Percentiles rank a stretch among this genome's conserved stretches.
These are phyloP conservation scores for Pyrochroa serraticornis DNA, from an alignment of 2,888 invertebrate genomes.

Conservation along the genomic window DNA sequence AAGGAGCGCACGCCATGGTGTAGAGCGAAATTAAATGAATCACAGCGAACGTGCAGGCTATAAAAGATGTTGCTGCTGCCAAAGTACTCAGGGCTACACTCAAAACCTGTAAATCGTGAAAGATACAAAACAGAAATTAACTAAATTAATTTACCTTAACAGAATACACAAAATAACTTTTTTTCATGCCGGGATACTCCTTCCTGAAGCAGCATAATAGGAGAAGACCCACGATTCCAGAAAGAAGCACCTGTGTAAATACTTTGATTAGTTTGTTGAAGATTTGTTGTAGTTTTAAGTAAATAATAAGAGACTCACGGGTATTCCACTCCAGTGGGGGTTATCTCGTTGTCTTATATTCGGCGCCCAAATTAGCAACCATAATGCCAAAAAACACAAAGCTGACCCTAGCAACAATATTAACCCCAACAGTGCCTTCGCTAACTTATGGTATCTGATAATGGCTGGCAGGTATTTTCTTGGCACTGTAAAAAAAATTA, in stretches of 20 bases:
- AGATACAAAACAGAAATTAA: neutral
- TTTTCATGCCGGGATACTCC: conserved; percentile 56
- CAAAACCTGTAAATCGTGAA: conserved; percentile 51
- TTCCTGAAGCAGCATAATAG: conserved; percentile 57
- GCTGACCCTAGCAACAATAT: conserved; percentile 63
- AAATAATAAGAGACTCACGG: conserved; percentile 57
- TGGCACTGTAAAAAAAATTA: conserved; percentile 54
- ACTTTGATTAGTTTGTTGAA: neutral
- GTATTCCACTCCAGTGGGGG: conserved; percentile 70
- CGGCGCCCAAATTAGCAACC: conserved; percentile 67
- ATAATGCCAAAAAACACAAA: conserved; percentile 63
- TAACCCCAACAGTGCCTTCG: conserved; percentile 58
- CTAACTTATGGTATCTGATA: conserved; percentile 59
- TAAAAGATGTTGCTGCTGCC: conserved; percentile 54
- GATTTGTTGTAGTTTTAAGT: neutral
- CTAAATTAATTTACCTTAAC: conserved; percentile 52
- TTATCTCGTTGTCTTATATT: conserved; percentile 65
- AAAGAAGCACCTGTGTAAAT: conserved; percentile 52
- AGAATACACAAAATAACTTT: conserved; percentile 53
- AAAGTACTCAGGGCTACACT: conserved; percentile 54
- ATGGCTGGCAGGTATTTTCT: conserved; percentile 61
- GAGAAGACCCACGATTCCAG: conserved; percentile 55
- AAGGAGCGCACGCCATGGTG: conserved; percentile 54
- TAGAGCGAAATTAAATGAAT: conserved; percentile 55
- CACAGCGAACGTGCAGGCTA: conserved; percentile 54